phyloP scores from a whole-genome alignment of 2,797 vertebrate genomes.

The Tapera naevia region DNA sequence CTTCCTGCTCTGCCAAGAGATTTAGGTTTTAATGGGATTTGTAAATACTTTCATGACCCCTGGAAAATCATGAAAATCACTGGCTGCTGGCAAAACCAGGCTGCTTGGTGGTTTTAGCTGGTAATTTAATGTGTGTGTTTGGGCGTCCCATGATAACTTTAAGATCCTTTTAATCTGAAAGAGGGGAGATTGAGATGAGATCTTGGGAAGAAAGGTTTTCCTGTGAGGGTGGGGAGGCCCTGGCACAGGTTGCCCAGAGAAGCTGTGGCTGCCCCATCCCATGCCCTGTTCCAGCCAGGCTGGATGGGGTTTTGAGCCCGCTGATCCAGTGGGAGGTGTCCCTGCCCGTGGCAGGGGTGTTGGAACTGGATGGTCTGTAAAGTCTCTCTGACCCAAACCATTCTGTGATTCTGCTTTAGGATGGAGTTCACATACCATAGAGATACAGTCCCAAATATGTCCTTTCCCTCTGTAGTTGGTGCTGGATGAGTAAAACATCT shows the following conservation, averaged over 20 bases:
- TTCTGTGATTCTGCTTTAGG: neutral
- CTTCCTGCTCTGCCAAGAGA: neutral
- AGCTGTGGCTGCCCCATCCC: too few species aligned
- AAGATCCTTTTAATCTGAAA: neutral
- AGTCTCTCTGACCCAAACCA: too few species aligned
- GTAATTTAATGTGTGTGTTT: fast-evolving
- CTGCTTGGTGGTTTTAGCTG: neutral
- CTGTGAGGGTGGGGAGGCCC: too few species aligned
- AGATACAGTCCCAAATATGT: conserved; percentile 25
- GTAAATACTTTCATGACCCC: neutral
- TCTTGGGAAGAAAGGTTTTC: too few species aligned
- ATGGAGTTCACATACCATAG: neutral
- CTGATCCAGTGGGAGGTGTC: too few species aligned
- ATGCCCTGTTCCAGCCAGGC: too few species aligned
- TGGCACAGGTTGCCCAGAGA: too few species aligned
- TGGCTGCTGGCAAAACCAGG: neutral
- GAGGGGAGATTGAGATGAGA: too few species aligned
- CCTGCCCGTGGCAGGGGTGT: too few species aligned
- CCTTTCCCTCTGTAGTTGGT: conserved; percentile 24
- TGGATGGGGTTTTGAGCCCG: too few species aligned
- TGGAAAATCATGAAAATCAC: neutral
- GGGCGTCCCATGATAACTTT: fast-evolving
- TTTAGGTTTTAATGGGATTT: neutral
- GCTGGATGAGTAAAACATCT: conserved; percentile 30
- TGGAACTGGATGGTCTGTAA: too few species aligned